Conservation (phyloP, 2,888 invertebrate genomes). For the Strigamia transsilvanica region DNA sequence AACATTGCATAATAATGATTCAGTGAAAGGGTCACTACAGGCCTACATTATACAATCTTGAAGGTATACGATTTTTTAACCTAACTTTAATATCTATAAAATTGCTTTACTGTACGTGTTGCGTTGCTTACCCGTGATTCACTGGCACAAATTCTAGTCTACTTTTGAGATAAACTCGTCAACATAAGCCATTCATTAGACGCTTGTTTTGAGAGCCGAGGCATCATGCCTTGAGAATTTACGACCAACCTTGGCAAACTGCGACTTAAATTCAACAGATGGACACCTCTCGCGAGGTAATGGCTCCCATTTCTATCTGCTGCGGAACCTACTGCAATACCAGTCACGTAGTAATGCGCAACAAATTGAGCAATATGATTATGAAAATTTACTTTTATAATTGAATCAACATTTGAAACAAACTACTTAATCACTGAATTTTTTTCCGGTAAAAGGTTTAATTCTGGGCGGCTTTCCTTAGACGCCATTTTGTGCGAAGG, state of each 20-base stretch:
- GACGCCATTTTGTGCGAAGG: slow-evolving; percentile 37
- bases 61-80: slow-evolving; percentile 54
- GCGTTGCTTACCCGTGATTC: slow-evolving; percentile 5
- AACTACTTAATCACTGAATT: neutral
- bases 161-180: slow-evolving; percentile 29
- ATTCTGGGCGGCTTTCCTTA: neutral
- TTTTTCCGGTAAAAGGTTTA: neutral
- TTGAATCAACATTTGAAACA: neutral
- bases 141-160: slow-evolving; percentile 35
- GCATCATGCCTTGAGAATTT: slow-evolving; percentile 46
- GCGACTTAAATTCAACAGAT: slow-evolving; percentile 47
- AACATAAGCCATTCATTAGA: slow-evolving; percentile 46
- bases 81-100: slow-evolving; percentile 41
- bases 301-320: slow-evolving; percentile 36
- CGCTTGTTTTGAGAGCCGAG: slow-evolving; percentile 34
- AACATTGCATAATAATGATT: slow-evolving; percentile 51
- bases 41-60: slow-evolving; percentile 52
- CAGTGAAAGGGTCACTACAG: slow-evolving; percentile 46
- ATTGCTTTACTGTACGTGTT: slow-evolving; percentile 27
- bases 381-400: neutral
- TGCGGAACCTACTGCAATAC: neutral
- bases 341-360: slow-evolving; percentile 13
- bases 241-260: slow-evolving; percentile 49
- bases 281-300: slow-evolving; percentile 37
- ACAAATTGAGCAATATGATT: slow-evolving; percentile 13